Evolutionary conservation across 2,888 invertebrate genomes (phyloP), one percentile per base, ranked within the genome.

Genomic region (Antheraea assamensis): DNA sequence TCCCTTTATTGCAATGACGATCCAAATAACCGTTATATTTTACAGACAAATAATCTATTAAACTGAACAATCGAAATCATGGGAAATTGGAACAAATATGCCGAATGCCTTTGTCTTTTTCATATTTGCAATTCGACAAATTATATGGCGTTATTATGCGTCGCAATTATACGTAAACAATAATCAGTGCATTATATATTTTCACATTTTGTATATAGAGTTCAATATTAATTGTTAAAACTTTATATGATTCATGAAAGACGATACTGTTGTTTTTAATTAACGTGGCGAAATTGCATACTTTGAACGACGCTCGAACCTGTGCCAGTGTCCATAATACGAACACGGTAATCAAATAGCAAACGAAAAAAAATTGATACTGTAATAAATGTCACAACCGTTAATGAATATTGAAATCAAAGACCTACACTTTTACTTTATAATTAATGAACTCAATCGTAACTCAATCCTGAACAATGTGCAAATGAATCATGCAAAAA

Each of bases 111-210:
- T 27, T 27, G 15, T 8, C 13, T 2, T 64, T 30, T 5, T 21
- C 61, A 27, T 24, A 24, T 24, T 58, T 58, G 86, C 47, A 66
- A 66, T 68, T 35, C 68, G 10, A 35, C 21, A n/a, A 68, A 68
- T 21, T n/a, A 24, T 21, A 35, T 68, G 13, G n/a, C 13, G 24
- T 13, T 35, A 68, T n/a, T 19, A 30, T 19, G 64, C 31, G 64
- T 68, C 35, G n/a, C 35, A 68, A 35, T 68, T 35, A 21, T 35
- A 35, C 13, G 30, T 13, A 17, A 19, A 68, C 21, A 5, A 35
- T 17, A 30, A 13, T 5, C 13, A 27, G 30, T 10, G 17, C 17
- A 30, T 30, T 30, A 17, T 30, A 27, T 30, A 21, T 64, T 64
- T 64, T 64, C 27, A 3, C 5, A 30, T 5, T 30, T 30, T 21